A percentile compares a stretch with the other conserved stretches of the same genome.
phyloP scores from a whole-genome alignment of 2,888 invertebrate species.

The Tribolium freemani region DNA sequence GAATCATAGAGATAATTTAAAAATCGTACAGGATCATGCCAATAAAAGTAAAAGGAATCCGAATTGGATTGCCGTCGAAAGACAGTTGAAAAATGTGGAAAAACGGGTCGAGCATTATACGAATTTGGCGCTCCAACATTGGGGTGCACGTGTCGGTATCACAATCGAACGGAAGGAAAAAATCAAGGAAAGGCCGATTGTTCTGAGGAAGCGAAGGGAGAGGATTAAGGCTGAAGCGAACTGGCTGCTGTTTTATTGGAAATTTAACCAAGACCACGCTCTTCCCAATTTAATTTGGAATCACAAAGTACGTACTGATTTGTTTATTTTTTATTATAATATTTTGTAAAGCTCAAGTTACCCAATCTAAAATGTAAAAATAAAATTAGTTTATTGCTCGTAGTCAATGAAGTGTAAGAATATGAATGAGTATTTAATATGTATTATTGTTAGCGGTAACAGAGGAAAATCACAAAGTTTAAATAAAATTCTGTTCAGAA shows the following conservation, averaged over 20 bases:
- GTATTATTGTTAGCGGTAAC: too few relatives aligned
- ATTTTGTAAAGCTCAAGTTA: too few relatives aligned
- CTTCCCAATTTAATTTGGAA: conserved; percentile 99
- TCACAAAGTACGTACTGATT: conserved; percentile 78
- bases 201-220: conserved; percentile 90
- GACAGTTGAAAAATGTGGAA: conserved; percentile 83
- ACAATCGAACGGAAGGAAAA: conserved; percentile 72
- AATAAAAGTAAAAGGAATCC: conserved; percentile 77
- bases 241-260: conserved; percentile 95
- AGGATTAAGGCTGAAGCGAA: conserved; percentile 89
- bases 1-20: conserved; percentile 92
- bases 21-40: conserved; percentile 88
- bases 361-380: too few relatives aligned
- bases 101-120: conserved; percentile 84
- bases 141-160: conserved; percentile 76
- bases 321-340: neutral
- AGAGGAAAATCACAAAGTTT: too few relatives aligned
- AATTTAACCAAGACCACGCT: conserved; percentile 94
- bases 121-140: conserved; percentile 78
- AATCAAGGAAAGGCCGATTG: conserved; percentile 86
- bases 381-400: too few relatives aligned
- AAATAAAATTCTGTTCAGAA: too few relatives aligned
- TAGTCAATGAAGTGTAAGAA: too few relatives aligned
- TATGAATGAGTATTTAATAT: too few relatives aligned
- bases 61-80: conserved; percentile 80